A percentile compares a stretch with the other conserved stretches of the same genome.
phyloP scores from a whole-genome alignment of 2,797 vertebrate species.

The Xenops minutus region DNA sequence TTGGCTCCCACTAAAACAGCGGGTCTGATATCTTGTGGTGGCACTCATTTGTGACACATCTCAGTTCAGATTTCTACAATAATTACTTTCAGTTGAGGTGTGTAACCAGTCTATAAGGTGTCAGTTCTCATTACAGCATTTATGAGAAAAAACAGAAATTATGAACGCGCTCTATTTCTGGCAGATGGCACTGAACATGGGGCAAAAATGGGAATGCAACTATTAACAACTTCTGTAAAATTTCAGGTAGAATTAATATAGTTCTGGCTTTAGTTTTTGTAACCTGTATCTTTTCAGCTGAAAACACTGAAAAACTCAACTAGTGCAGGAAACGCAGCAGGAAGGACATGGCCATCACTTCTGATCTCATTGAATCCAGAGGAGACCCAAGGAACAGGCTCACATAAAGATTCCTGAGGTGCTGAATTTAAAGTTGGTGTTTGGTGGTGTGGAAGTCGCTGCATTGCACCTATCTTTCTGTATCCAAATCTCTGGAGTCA shows the following conservation, averaged over 20 bases:
- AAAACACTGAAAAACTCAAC: neutral
- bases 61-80: neutral
- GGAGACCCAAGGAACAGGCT: neutral
- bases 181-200: neutral
- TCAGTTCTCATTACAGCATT: neutral
- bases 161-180: neutral
- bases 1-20: neutral
- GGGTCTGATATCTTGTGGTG: neutral
- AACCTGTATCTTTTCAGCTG: neutral
- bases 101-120: neutral
- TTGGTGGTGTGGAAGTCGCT: neutral
- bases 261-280: neutral
- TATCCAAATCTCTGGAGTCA: neutral
- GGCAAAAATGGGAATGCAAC: neutral
- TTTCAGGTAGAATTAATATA: neutral
- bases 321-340: neutral
- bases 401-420: neutral
- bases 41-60: neutral
- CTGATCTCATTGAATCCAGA: neutral
- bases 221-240: neutral
- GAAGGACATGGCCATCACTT: neutral
- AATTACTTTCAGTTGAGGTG: neutral
- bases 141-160: neutral
- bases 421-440: neutral
- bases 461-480: fast-evolving